Base-by-base conservation (phyloP, 2,888 invertebrate genomes). In the Scrobipalpa costella region DNA sequence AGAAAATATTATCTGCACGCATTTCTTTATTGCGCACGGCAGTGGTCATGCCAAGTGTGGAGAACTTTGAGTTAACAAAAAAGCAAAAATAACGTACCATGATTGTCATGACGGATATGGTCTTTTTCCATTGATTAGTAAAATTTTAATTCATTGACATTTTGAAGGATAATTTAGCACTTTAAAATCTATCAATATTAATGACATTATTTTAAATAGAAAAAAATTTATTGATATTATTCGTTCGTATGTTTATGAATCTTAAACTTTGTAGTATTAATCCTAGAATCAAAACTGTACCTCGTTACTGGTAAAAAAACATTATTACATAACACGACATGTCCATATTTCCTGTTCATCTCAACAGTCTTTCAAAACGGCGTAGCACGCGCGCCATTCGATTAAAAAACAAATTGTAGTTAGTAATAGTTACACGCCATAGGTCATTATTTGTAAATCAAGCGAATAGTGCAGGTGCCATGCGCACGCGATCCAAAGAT, bases 391-490 rank as follows among this genome's bases (percentile, higher is more conserved):
- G 78, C 72, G 69, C 78, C 73, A 69, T 63, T 76, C 80, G 82
- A 84, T 85, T 85, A 83, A 79, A 82, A 83, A 79, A 82, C 80
- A 78, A 81, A 82, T 84, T 81, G 84, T 84, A 81, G 81, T 79
- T 78, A 71, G 77, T 55, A 33, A 55, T 33, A 55, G 27, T 80
- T 74, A 76, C 80, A 77, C 79, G 75, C 76, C 78, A 79, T 79
- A 76, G 77, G 79, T 85, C 80, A 88, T 89, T 89, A 89, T 88
- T 87, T 88, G 83, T 88, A 84, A 86, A 89, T 89, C 85, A 88
- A 79, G 80, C 76, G 77, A 74, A 55, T 55, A 34, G 55, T 72
- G 73, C 71, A 76, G 75, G 75, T 75, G 75, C 66, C 69, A 71
- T 68, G 69, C 74, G 76, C 84, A 85, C 84, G 85, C 84, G 80